Conservation (phyloP, 1,140 invertebrate species). For the Drosophila mojavensis region DNA sequence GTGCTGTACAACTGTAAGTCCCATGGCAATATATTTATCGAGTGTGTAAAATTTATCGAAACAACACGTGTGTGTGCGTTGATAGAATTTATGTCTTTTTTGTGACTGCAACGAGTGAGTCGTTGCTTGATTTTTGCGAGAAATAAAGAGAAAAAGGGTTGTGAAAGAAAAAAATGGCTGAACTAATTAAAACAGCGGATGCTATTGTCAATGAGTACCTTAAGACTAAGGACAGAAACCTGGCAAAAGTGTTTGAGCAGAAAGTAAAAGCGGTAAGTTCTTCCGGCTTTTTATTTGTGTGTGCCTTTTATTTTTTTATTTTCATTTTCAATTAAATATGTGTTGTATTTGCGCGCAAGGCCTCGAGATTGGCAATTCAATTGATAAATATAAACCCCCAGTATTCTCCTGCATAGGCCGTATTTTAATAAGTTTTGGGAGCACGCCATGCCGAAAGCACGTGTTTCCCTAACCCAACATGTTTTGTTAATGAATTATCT, state of each 20-base stretch:
- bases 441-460: slow-evolving; percentile 41
- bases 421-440: background rate
- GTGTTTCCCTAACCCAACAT: slow-evolving; percentile 64
- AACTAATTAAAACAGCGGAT: slow-evolving; percentile 46
- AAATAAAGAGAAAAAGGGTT: too few species aligned
- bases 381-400: too few species aligned
- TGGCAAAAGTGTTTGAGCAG: slow-evolving; percentile 86
- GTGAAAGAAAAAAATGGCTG: slow-evolving; percentile 70
- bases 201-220: slow-evolving; percentile 86
- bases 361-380: background rate
- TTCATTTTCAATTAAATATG: slow-evolving; percentile 7
- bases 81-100: slow-evolving; percentile 36
- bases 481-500: background rate
- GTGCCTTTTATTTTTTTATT: slow-evolving; percentile 5
- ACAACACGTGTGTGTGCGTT: slow-evolving; percentile 62
- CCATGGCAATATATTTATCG: slow-evolving; percentile 19
- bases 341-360: background rate
- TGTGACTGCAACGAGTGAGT: slow-evolving; percentile 34
- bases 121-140: slow-evolving; percentile 42
- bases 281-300: slow-evolving; percentile 1
- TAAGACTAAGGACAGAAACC: slow-evolving; percentile 85
- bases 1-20: slow-evolving; percentile 16
- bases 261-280: slow-evolving; percentile 87
- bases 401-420: background rate
- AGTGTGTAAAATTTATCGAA: slow-evolving; percentile 12